These are phyloP conservation scores for Protobothrops flavoviridis DNA, from an alignment of 2,113 vertebrate genomes.

Conservation along the genomic window DNA sequence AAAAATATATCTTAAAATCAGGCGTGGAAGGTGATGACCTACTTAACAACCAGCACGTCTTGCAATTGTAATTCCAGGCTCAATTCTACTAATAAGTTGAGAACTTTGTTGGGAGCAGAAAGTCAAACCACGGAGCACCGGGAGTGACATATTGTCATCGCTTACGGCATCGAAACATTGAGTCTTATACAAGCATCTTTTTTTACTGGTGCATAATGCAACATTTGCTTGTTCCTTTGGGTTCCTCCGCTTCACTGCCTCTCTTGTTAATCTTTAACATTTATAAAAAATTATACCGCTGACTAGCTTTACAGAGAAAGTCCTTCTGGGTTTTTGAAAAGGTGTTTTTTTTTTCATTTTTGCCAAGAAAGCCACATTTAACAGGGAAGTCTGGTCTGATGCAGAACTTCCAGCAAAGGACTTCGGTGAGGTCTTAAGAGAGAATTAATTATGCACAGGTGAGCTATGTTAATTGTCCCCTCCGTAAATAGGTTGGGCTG, in stretches of 20 bases:
- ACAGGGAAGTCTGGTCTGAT: neutral
- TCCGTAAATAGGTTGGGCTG: neutral
- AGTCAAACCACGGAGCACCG: slow-evolving; percentile 35
- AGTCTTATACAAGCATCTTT: slow-evolving; percentile 28
- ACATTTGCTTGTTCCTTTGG: neutral
- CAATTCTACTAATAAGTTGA: neutral
- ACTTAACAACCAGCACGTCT: too few relatives aligned
- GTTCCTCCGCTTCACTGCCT: neutral
- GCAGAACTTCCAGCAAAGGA: neutral
- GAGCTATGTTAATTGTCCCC: neutral
- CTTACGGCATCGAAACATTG: neutral
- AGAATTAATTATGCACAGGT: neutral
- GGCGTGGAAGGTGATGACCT: too few relatives aligned
- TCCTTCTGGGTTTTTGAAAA: slow-evolving; percentile 39
- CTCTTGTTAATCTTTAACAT: slow-evolving; percentile 42
- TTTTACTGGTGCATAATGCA: neutral
- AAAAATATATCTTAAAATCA: too few relatives aligned
- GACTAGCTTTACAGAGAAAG: slow-evolving; percentile 23
- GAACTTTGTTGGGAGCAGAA: neutral
- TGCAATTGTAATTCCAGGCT: neutral
- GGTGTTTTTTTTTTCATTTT: slow-evolving; percentile 12
- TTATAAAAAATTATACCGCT: neutral
- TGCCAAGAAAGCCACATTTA: neutral
- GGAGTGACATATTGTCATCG: neutral
- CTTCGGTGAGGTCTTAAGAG: neutral